Percentiles rank a stretch among this genome's conserved stretches.
phyloP scores from a whole-genome alignment of 2,797 vertebrate species.

The Avahi laniger region DNA sequence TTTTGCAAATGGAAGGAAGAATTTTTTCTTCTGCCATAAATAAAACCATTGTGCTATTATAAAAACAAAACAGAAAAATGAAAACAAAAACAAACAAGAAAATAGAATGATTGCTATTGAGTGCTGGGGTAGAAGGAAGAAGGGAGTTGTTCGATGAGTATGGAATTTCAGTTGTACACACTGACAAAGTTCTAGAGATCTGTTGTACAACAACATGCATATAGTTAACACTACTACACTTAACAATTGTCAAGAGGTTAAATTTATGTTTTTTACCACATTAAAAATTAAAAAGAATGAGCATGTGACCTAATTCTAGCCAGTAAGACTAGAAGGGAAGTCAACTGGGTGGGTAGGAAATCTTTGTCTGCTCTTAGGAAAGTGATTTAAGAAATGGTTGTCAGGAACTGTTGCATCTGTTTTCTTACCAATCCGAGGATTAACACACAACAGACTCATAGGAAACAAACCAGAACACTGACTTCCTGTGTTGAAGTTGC shows the following conservation, averaged over 20 bases:
- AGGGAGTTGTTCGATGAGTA: background rate
- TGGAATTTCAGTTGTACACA: background rate
- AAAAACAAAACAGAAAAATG: too few relatives aligned
- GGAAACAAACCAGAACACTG: background rate
- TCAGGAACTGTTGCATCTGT: background rate
- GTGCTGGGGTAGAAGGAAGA: too few relatives aligned
- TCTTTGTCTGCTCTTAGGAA: background rate
- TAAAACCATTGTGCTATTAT: conserved; percentile 79
- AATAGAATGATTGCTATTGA: background rate
- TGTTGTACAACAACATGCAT: background rate
- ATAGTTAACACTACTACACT: background rate
- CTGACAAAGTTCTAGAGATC: background rate
- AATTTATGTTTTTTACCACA: background rate
- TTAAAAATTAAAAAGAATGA: background rate
- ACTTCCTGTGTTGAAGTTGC: background rate
- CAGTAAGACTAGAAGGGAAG: background rate
- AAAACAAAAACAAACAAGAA: background rate
- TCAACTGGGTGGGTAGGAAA: background rate
- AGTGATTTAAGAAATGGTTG: background rate
- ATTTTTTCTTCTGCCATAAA: conserved; percentile 67
- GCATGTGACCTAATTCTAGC: background rate
- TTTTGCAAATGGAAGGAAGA: conserved; percentile 78
- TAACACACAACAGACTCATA: background rate
- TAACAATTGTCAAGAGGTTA: background rate
- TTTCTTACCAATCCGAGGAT: background rate